A percentile compares a stretch with the other conserved stretches of the same genome.
Conservation (phyloP, 2,797 vertebrate genomes). For the Mus spretus region DNA sequence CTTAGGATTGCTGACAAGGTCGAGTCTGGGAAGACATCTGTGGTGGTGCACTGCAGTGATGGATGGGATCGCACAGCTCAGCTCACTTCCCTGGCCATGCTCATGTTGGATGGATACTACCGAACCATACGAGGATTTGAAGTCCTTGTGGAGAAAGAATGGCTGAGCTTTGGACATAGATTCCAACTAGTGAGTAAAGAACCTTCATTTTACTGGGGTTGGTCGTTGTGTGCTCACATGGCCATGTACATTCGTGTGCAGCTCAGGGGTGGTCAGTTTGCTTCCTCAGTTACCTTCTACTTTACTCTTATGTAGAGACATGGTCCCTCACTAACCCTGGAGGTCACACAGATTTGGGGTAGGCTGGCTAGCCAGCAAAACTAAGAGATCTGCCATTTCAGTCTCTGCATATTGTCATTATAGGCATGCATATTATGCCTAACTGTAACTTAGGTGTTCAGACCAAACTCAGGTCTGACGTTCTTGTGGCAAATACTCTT, state of each 20-base stretch:
- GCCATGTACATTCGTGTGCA: neutral
- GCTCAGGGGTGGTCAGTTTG: neutral
- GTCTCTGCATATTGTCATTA: neutral
- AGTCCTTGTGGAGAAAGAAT: conserved; percentile 97
- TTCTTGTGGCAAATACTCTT: neutral
- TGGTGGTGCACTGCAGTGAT: conserved; percentile 98
- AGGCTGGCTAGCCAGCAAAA: neutral
- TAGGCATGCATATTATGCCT: neutral
- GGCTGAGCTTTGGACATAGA: conserved; percentile 97
- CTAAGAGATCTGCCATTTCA: neutral
- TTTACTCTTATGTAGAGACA: neutral
- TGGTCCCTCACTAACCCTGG: neutral
- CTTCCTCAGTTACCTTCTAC: neutral
- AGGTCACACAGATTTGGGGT: neutral
- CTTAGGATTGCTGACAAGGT: conserved; percentile 97
- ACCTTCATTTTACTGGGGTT: neutral
- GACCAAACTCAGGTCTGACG: neutral
- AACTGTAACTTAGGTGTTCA: neutral
- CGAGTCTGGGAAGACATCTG: conserved; percentile 97
- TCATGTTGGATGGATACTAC: conserved; percentile 97
- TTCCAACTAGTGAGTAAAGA: conserved; percentile 95
- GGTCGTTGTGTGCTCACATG: neutral
- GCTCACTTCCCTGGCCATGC: conserved; percentile 96
- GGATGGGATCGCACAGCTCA: conserved; percentile 98
- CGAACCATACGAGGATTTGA: conserved; percentile 96